These are phyloP conservation scores for Pseudochirops cupreus DNA, from an alignment of 2,797 vertebrate species.

Conservation along the genomic window DNA sequence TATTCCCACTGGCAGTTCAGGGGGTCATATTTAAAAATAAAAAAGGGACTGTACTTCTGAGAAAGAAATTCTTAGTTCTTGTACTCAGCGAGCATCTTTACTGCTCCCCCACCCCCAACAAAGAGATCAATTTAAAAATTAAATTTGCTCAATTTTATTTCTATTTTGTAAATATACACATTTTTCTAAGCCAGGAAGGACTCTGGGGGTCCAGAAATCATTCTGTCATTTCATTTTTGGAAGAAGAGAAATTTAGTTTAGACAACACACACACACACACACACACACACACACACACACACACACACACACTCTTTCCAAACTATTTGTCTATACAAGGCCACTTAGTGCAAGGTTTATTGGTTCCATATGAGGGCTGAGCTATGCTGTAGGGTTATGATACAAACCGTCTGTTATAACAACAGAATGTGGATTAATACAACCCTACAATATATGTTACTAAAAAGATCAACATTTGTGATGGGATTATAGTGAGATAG, in stretches of 20 bases:
- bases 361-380: conserved; percentile 82
- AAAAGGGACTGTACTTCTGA: conserved; percentile 35
- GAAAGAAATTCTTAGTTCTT: conserved; percentile 10
- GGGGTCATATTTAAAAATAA: conserved; percentile 58
- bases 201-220: conserved; percentile 62
- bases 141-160: conserved; percentile 61
- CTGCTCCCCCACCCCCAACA: background rate
- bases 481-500: conserved; percentile 81
- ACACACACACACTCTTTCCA: background rate
- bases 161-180: conserved; percentile 61
- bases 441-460: conserved; percentile 81
- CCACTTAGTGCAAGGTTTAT: conserved; percentile 82
- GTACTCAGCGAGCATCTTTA: background rate
- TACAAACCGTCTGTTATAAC: conserved; percentile 78
- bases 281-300: background rate
- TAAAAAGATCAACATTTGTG: conserved; percentile 79
- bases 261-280: conserved; percentile 61
- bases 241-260: conserved; percentile 74
- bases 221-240: conserved; percentile 69
- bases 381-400: conserved; percentile 74
- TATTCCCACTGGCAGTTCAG: background rate
- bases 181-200: conserved; percentile 65
- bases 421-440: conserved; percentile 82
- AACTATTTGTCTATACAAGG: conserved; percentile 59
- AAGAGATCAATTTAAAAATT: conserved; percentile 56